Evolutionary conservation across 1,140 invertebrate genomes (phyloP).

Genomic region (Trinorchestia longiramus): DNA sequence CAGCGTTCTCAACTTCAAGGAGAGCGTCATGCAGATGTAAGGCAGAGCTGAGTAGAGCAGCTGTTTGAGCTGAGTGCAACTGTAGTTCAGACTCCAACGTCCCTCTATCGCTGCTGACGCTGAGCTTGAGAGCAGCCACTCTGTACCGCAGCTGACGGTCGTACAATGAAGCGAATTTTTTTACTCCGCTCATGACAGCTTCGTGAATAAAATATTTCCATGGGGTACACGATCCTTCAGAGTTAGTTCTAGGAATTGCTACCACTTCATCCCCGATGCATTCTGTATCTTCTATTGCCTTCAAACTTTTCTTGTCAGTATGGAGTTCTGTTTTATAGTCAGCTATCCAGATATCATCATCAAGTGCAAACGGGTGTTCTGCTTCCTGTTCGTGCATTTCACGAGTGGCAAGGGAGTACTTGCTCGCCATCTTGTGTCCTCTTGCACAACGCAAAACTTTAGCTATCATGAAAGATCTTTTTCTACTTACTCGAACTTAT

Average conservation of each 20-base stretch:
- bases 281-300: not conserved
- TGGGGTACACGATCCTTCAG: not conserved
- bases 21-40: not conserved
- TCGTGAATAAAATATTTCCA: not conserved
- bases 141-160: slow-evolving; percentile 11
- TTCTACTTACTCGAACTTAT: too few relatives aligned
- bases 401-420: not conserved
- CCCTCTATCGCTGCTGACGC: not conserved
- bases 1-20: not conserved
- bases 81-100: not conserved
- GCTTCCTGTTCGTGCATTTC: not conserved
- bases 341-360: not conserved
- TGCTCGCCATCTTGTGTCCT: too few relatives aligned
- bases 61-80: not conserved
- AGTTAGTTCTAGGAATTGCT: not conserved
- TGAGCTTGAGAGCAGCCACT: not conserved
- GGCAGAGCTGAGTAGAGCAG: not conserved
- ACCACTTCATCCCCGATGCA: not conserved
- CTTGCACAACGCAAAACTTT: too few relatives aligned
- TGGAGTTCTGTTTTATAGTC: not conserved
- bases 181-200: not conserved
- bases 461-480: too few relatives aligned
- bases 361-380: not conserved
- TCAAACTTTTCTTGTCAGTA: not conserved
- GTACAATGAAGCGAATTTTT: not conserved